A percentile compares a stretch with the other conserved stretches of the same genome.
Evolutionary conservation across 1,140 invertebrate species (phyloP).

Genomic region (Drosophila sp.): DNA sequence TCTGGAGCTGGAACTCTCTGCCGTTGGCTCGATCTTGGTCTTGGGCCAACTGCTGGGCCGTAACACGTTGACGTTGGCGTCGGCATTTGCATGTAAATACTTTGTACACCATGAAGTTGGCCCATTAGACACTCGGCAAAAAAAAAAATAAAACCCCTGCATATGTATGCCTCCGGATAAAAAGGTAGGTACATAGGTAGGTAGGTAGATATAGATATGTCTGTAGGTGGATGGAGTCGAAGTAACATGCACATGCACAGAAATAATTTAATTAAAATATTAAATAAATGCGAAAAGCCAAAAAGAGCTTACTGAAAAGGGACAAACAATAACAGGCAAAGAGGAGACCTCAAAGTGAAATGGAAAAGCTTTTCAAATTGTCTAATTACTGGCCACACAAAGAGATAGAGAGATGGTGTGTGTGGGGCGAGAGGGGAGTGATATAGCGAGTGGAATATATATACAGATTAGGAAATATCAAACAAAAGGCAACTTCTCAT

Average conservation of each 20-base stretch:
- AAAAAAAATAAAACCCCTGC: slow-evolving; percentile 39
- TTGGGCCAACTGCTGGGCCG: slow-evolving; percentile 35
- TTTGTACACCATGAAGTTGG: slow-evolving; percentile 68
- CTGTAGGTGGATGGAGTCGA: background rate
- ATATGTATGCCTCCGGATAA: slow-evolving; percentile 12
- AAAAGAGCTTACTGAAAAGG: slow-evolving; percentile 25
- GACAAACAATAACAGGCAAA: slow-evolving; percentile 31
- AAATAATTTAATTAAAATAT: slow-evolving; percentile 82
- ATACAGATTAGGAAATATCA: background rate
- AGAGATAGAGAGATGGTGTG: slow-evolving; percentile 32
- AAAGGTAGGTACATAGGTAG: no score
- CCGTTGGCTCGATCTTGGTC: background rate
- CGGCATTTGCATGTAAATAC: slow-evolving; percentile 73
- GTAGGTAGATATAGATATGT: background rate
- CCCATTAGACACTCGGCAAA: slow-evolving; percentile 67
- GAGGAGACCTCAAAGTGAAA: slow-evolving; percentile 47
- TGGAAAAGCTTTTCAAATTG: slow-evolving; percentile 52
- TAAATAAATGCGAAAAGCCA: slow-evolving; percentile 72
- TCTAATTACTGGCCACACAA: slow-evolving; percentile 6
- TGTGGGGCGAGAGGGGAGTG: background rate
- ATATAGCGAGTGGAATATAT: background rate
- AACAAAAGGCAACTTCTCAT: slow-evolving; percentile 31
- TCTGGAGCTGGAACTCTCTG: slow-evolving; percentile 15
- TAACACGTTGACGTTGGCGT: slow-evolving; percentile 60
- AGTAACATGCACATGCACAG: slow-evolving; percentile 55